A percentile compares a stretch with the other conserved stretches of the same genome.
Conservation (phyloP, 2,797 vertebrate genomes). For the Triplophysa yarkandensis region DNA sequence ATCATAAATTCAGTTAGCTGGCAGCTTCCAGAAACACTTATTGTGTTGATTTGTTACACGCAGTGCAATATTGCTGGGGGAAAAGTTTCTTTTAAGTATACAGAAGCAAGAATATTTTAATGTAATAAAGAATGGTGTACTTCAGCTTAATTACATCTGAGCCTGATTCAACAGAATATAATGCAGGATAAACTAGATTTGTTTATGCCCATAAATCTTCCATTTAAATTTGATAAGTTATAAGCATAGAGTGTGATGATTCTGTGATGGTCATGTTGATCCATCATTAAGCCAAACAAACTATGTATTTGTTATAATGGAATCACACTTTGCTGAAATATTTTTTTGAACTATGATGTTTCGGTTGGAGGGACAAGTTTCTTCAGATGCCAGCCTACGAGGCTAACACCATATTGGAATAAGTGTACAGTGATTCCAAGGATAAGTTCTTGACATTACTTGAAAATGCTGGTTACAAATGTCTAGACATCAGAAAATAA, state of each 20-base stretch:
- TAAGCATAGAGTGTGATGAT: neutral
- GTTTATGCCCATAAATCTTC: slow-evolving; percentile 6
- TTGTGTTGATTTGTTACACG: slow-evolving; percentile 35
- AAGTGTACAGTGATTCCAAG: neutral
- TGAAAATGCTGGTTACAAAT: neutral
- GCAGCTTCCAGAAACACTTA: slow-evolving; percentile 5
- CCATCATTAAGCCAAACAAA: neutral
- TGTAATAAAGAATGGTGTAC: slow-evolving; percentile 27
- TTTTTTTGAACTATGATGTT: too few species aligned
- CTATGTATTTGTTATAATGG: neutral
- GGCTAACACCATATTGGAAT: neutral
- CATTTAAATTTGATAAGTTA: neutral
- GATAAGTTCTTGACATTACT: neutral
- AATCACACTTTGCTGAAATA: neutral
- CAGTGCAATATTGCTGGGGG: neutral
- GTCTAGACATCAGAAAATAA: neutral
- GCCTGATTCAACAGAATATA: slow-evolving; percentile 11
- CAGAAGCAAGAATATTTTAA: slow-evolving; percentile 26
- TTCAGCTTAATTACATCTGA: slow-evolving; percentile 36
- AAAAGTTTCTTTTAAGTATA: slow-evolving; percentile 15
- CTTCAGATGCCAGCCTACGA: neutral
- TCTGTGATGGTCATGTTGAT: neutral
- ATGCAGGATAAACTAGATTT: neutral
- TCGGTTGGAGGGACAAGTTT: neutral
- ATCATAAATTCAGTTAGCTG: slow-evolving; percentile 1